Percentiles rank a stretch among this genome's conserved stretches.
Evolutionary conservation across 2,113 vertebrate genomes (phyloP).

Genomic region (Uropsilus gracilis): DNA sequence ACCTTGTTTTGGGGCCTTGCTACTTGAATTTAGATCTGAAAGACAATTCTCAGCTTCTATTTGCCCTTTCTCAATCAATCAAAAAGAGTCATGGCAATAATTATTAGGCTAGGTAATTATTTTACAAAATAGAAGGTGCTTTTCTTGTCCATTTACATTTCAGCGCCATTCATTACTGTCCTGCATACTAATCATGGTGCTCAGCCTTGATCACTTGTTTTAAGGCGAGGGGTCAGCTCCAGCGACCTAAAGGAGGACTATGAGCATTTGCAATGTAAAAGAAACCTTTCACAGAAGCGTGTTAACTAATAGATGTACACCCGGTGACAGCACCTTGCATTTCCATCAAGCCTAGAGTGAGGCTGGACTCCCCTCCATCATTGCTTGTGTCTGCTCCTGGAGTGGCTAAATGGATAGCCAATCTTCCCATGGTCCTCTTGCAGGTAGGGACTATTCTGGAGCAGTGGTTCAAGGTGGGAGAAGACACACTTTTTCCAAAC

Average conservation of each 20-base stretch:
- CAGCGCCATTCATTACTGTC: slow-evolving; percentile 73
- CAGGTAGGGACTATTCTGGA: background rate
- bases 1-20: slow-evolving; percentile 54
- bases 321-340: slow-evolving; percentile 56
- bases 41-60: slow-evolving; percentile 74
- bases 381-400: slow-evolving; percentile 6
- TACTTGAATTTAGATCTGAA: slow-evolving; percentile 80
- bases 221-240: slow-evolving; percentile 79
- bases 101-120: slow-evolving; percentile 85
- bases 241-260: slow-evolving; percentile 70
- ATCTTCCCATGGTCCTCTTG: background rate
- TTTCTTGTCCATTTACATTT: slow-evolving; percentile 80
- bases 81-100: slow-evolving; percentile 84
- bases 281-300: slow-evolving; percentile 75
- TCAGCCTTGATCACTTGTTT: slow-evolving; percentile 82
- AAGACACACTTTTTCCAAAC: background rate
- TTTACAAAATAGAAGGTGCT: slow-evolving; percentile 85
- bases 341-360: slow-evolving; percentile 62
- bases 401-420: slow-evolving; percentile 35
- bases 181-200: slow-evolving; percentile 79
- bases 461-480: background rate
- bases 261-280: slow-evolving; percentile 81
- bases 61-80: slow-evolving; percentile 83
- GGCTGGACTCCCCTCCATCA: background rate
- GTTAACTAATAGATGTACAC: slow-evolving; percentile 74